These are phyloP conservation scores for Icerya purchasi DNA, from an alignment of 2,888 invertebrate genomes.

Conservation along the genomic window DNA sequence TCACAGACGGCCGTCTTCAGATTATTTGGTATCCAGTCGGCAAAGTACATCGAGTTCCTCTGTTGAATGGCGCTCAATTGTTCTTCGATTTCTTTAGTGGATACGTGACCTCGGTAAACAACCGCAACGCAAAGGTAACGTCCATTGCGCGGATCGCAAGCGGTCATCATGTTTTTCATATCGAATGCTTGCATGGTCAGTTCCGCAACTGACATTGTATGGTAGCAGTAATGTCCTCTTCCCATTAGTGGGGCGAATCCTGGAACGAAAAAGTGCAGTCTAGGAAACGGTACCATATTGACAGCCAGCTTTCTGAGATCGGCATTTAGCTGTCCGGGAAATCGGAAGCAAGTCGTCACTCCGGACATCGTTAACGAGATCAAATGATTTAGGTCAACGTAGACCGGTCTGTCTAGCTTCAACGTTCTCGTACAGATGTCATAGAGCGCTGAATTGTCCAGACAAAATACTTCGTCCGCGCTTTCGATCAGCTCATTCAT, in stretches of 20 bases:
- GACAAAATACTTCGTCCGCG: conserved; percentile 8
- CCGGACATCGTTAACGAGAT: conserved; percentile 8
- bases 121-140: conserved; percentile 10
- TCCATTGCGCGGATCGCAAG: conserved; percentile 8
- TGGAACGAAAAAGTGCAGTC: conserved; percentile 10
- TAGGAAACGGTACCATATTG: conserved; percentile 9
- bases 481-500: conserved; percentile 7
- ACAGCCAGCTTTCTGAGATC: conserved; percentile 8
- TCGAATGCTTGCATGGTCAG: conserved; percentile 10
- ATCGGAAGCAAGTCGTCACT: conserved; percentile 9
- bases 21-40: conserved; percentile 12
- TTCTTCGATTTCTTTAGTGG: conserved; percentile 11
- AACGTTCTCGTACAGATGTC: conserved; percentile 9
- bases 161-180: conserved; percentile 12
- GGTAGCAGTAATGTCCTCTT: conserved; percentile 7
- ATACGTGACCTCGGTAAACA: conserved; percentile 7
- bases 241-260: conserved; percentile 9
- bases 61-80: conserved; percentile 12
- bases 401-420: conserved; percentile 9
- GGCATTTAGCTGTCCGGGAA: conserved; percentile 9
- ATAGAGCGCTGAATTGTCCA: conserved; percentile 9
- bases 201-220: conserved; percentile 7
- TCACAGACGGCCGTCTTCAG: conserved; percentile 11
- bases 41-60: conserved; percentile 12
- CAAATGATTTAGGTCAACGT: conserved; percentile 8